phyloP scores from a whole-genome alignment of 2,888 invertebrate genomes.

The Buathra laborator region DNA sequence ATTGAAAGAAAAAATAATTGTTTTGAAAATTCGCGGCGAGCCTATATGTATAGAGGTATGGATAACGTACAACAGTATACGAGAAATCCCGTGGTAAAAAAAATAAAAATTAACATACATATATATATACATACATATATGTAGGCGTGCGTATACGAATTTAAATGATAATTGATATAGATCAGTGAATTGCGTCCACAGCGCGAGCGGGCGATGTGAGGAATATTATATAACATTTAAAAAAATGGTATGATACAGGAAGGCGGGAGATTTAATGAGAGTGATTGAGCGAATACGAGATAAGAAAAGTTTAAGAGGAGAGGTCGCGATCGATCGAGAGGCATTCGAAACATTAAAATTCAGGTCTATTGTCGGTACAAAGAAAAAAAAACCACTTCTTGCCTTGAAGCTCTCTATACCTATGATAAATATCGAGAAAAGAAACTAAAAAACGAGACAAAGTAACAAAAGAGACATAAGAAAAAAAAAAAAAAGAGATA shows the following conservation, averaged over 20 bases:
- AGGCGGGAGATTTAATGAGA: constrained; percentile 44
- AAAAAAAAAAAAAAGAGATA: constrained; percentile 28
- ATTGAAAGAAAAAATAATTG: constrained; percentile 9
- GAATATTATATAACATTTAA: constrained; percentile 35
- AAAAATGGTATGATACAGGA: constrained; percentile 44
- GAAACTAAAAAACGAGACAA: constrained; percentile 53
- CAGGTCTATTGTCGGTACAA: constrained; percentile 84
- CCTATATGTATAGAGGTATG: constrained; percentile 56
- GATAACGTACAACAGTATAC: constrained; percentile 67
- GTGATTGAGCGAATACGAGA: constrained; percentile 57
- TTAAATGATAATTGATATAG: constrained; percentile 64
- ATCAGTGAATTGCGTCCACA: constrained; percentile 70
- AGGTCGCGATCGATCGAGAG: constrained; percentile 74
- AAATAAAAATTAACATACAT: constrained; percentile 50
- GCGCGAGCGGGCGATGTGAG: constrained; percentile 65
- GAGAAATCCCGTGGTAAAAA: constrained; percentile 58
- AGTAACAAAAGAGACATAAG: constrained; percentile 44
- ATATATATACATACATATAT: constrained; percentile 44
- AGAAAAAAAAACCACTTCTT: constrained; percentile 82
- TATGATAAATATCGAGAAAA: constrained; percentile 70
- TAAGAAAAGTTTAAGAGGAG: constrained; percentile 58
- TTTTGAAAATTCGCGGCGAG: constrained; percentile 37
- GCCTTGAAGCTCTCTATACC: constrained; percentile 85
- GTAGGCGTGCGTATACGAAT: constrained; percentile 64
- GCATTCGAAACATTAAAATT: constrained; percentile 76